Conservation (phyloP, 1,140 invertebrate genomes). For the Calycopis cecrops region DNA sequence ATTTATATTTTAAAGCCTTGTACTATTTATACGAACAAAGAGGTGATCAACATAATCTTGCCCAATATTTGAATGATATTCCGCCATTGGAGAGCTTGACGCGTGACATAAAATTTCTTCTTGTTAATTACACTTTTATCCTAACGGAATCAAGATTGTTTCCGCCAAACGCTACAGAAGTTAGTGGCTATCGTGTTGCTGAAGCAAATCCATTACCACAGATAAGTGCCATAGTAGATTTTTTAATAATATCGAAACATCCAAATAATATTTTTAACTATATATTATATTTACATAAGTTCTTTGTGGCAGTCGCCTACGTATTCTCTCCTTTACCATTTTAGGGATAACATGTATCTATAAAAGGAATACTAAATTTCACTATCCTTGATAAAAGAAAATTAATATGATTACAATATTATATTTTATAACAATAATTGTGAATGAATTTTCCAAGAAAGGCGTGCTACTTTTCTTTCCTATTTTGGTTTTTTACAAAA, state of each 20-base stretch:
- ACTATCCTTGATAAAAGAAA: too few species aligned
- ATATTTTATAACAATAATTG: too few species aligned
- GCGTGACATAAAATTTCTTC: constrained; percentile 76
- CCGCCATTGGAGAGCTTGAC: constrained; percentile 77
- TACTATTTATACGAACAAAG: constrained; percentile 26
- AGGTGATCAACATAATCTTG: constrained; percentile 57
- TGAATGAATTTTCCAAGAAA: too few species aligned
- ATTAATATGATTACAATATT: too few species aligned
- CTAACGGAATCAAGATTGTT: constrained; percentile 76
- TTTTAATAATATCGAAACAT: too few species aligned
- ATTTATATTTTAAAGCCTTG: constrained; percentile 35
- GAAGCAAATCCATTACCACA: constrained; percentile 74
- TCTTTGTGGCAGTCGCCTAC: too few species aligned
- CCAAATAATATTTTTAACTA: constrained; percentile 7
- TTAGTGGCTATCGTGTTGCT: constrained; percentile 80
- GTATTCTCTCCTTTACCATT: too few species aligned
- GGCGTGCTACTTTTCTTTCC: too few species aligned
- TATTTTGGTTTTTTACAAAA: too few species aligned
- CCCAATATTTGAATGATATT: constrained; percentile 75
- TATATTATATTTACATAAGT: too few species aligned
- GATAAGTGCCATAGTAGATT: constrained; percentile 54
- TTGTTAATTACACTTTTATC: constrained; percentile 80
- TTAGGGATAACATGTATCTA: too few species aligned
- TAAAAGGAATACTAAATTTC: too few species aligned
- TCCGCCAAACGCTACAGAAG: constrained; percentile 79